A percentile compares a stretch with the other conserved stretches of the same genome.
Conservation (phyloP, 2,113 vertebrate species). For the Brienomyrus brachyistius region DNA sequence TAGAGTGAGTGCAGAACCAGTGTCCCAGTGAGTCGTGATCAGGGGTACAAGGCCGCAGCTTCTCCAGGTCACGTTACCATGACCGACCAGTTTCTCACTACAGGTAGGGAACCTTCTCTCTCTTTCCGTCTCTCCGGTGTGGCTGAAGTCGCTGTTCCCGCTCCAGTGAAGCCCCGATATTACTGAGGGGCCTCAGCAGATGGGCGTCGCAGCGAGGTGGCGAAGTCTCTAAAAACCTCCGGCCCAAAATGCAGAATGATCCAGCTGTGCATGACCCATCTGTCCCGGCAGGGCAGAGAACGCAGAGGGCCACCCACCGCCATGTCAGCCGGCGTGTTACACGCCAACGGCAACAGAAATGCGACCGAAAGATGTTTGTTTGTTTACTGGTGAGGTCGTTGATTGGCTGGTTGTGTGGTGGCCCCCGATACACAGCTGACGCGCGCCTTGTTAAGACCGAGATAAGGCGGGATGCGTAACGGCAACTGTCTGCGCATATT, state of each 20-base stretch:
- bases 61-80: neutral
- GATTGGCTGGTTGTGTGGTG: neutral
- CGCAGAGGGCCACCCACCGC: neutral
- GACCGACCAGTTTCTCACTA: constrained; percentile 13
- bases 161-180: neutral
- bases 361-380: neutral
- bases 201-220: neutral
- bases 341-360: neutral
- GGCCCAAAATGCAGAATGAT: neutral
- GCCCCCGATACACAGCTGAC: neutral
- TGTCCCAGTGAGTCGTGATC: neutral
- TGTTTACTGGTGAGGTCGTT: neutral
- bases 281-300: neutral
- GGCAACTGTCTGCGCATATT: neutral
- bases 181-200: neutral
- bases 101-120: constrained; percentile 15
- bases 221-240: neutral
- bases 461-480: neutral
- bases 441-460: neutral
- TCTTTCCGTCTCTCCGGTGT: neutral
- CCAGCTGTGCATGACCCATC: neutral
- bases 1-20: neutral
- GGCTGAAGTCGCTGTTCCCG: neutral
- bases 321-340: neutral
- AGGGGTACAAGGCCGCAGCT: neutral